A percentile compares a stretch with the other conserved stretches of the same genome.
Conservation (phyloP, 2,888 invertebrate genomes). For the Iselma pallidipennis region DNA sequence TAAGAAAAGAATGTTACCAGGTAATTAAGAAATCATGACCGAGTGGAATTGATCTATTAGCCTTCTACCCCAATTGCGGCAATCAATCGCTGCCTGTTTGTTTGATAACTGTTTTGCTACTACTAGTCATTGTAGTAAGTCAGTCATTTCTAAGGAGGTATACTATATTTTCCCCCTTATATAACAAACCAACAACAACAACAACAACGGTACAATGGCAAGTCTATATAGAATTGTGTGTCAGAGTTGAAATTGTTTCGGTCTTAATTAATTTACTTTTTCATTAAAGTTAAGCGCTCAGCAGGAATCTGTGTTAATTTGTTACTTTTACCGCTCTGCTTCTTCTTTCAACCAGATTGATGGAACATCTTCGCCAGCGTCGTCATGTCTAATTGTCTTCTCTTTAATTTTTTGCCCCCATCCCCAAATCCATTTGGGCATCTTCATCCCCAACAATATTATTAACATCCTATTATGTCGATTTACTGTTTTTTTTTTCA, state of each 20-base stretch:
- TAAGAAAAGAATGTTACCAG: neutral
- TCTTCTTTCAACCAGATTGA: neutral
- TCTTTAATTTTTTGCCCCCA: neutral
- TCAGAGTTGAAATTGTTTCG: constrained; percentile 3
- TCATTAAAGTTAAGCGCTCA: constrained; percentile 4
- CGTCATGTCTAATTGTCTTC: neutral
- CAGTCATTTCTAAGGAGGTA: neutral
- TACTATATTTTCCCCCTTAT: neutral
- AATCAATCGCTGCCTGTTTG: neutral
- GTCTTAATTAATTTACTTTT: constrained; percentile 7
- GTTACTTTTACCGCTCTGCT: neutral
- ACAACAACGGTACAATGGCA: neutral
- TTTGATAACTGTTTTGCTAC: neutral
- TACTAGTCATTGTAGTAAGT: neutral
- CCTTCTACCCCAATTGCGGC: neutral
- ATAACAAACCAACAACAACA: neutral
- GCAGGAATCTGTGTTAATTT: constrained; percentile 10
- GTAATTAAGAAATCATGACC: neutral
- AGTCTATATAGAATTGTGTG: neutral
- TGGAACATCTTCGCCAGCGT: neutral
- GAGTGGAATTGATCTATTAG: neutral
- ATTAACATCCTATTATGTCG: too few species aligned
- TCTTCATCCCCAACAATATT: too few species aligned
- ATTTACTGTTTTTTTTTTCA: too few species aligned
- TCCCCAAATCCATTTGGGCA: too few species aligned